Evolutionary conservation across 2,113 vertebrate species (phyloP), one percentile per base, ranked within the genome.

Genomic region (Lagopus muta): DNA sequence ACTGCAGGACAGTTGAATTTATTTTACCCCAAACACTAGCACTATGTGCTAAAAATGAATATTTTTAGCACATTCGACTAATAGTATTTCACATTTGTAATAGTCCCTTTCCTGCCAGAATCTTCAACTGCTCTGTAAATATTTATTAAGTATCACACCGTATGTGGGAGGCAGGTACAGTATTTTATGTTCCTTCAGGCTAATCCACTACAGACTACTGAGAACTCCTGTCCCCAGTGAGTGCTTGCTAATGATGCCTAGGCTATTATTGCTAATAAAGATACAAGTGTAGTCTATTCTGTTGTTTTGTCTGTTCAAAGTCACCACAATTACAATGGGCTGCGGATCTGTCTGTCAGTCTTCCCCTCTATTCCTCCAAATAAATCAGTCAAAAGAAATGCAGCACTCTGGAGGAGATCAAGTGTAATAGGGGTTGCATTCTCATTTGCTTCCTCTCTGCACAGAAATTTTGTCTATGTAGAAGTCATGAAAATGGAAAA

Each of bases 41-140:
- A 38, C 38, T 38, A 38, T 38, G 38, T 10, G 38, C 38, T 38
- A 38, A 38, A 38, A 38, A 40, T 88, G 9, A 85, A 83, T 83
- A 85, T 65, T 91, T 92, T 94, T 93, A 92, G 52, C 38, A 78
- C 13, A 15, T 80, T 80, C 83, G 78, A 91, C 80, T 92, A 72
- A 86, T 57, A 88, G 16, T 36, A 67, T 27, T 92, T 71, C 28
- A 54, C 30, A 67, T 88, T 89, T 88, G 50, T 67, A 93, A 80
- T 64, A 85, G 27, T 13, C 50, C 28, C 47, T 83, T 89, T 94
- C 16, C 45, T 94, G 38, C 25, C 75, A 74, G 67, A 66, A 70
- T 85, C 47, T 89, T 85, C 47, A 88, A 60, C 84, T 2, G 2
- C 20, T 27, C 55, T 88, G 13, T 78, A 80, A 80, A 69, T 84